Conservation (phyloP, 2,888 invertebrate species). For the Ennomos erosarius region DNA sequence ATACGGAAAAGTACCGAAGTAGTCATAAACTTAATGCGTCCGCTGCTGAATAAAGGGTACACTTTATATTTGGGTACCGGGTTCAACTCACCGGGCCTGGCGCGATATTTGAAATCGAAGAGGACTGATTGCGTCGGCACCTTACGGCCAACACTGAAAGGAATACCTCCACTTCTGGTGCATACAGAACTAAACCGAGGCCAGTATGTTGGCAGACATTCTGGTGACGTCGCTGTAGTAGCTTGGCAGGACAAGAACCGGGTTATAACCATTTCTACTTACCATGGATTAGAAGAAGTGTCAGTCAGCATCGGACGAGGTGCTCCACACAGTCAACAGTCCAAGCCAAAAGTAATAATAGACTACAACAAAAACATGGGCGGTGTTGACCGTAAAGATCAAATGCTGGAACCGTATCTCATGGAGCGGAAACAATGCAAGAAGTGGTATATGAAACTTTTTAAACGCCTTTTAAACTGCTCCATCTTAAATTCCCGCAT, state of each 20-base stretch:
- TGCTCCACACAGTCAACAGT: slow-evolving; percentile 1
- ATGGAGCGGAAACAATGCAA: slow-evolving; percentile 30
- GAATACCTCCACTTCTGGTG: slow-evolving; percentile 13
- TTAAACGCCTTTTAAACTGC: slow-evolving; percentile 20
- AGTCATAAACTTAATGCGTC: neutral
- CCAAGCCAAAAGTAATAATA: slow-evolving; percentile 10
- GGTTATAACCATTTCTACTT: slow-evolving; percentile 15
- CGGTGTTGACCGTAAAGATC: slow-evolving; percentile 14
- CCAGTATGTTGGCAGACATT: slow-evolving; percentile 9
- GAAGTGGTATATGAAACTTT: slow-evolving; percentile 37
- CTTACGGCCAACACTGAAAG: slow-evolving; percentile 5
- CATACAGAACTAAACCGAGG: slow-evolving; percentile 5
- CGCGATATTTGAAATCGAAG: slow-evolving; percentile 18
- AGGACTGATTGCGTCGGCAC: slow-evolving; percentile 24
- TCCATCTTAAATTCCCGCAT: slow-evolving; percentile 3
- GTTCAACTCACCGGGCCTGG: slow-evolving; percentile 8
- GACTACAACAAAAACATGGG: slow-evolving; percentile 24
- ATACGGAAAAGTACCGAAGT: neutral
- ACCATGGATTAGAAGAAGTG: slow-evolving; percentile 18
- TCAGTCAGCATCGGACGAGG: slow-evolving; percentile 2
- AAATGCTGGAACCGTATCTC: slow-evolving; percentile 28
- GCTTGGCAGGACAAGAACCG: slow-evolving; percentile 16
- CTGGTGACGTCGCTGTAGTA: slow-evolving; percentile 4
- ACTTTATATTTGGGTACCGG: neutral
- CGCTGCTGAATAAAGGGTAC: neutral